Evolutionary conservation across 2,113 vertebrate species (phyloP), one percentile per base, ranked within the genome.

Genomic region (Etheostoma spectabile): DNA sequence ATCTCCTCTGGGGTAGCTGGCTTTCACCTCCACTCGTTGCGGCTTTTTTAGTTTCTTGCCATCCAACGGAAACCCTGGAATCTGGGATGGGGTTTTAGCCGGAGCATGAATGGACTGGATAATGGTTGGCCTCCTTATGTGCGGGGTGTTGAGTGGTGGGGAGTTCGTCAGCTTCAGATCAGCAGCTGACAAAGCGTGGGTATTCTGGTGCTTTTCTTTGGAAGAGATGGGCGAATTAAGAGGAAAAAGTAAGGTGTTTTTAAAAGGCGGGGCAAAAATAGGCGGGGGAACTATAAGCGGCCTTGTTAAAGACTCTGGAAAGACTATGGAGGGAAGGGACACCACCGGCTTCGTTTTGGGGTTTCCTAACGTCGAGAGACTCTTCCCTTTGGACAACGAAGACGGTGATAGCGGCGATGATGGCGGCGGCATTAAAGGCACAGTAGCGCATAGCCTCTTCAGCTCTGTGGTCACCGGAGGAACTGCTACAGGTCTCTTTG

Each of bases 31-130:
- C 0, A 94, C 91, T 30, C 84, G 88, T 19, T 96, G 96, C 74
- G 97, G 96, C 74, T 97, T 95, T 85, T 96, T 97, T 0, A 93
- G 94, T 85, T 96, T 97, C 60, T 96, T 97, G 61, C 95, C 89
- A 35, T 98, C 96, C 0, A 94, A 91, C 35, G 94, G 87, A 0
- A 95, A 88, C 0, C 91, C 69, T 59, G 93, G 77, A 27, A 87
- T 57, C 0, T 92, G 90, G 5, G 87, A 52, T 2, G 91, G 87
- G 30, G 84, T 67, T 53, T 92, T 90, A 22, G 80, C 63, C 0
- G 89, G 82, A 27, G 92, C 72, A 7, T 86, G 88, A 24, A 88
- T 91, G 46, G 95, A 22, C 80, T 97, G 97, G 73, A 96, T 95
- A 0, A 97, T 91, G 7, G 92, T 79, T n/a, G 94, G 95, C 72